Conservation (phyloP, 1,140 invertebrate species). For the Cataglyphis hispanica region DNA sequence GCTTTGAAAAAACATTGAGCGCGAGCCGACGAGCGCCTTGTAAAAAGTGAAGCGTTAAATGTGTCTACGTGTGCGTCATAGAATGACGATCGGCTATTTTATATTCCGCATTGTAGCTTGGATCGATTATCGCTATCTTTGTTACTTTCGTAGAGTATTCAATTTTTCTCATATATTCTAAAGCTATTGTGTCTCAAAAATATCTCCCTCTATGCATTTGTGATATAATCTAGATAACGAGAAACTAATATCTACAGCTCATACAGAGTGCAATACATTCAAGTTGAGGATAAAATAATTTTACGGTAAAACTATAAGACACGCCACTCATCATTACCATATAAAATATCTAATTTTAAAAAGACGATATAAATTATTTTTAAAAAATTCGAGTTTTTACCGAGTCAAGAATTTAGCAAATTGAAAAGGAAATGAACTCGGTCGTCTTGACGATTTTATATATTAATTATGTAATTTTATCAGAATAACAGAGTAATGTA, state of each 20-base stretch:
- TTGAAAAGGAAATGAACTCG: no score
- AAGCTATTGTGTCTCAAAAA: background rate
- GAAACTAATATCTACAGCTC: background rate
- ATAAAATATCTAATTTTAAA: no score
- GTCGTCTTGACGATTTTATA: background rate
- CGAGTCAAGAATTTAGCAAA: no score
- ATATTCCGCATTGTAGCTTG: constrained; percentile 14
- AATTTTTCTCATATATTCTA: background rate
- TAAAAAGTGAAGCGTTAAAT: constrained; percentile 50
- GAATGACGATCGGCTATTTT: constrained; percentile 36
- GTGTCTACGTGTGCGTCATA: constrained; percentile 9
- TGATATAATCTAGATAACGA: background rate
- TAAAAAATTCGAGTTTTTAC: no score
- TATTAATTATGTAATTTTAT: background rate
- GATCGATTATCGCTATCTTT: background rate
- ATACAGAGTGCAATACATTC: background rate
- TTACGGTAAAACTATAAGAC: background rate
- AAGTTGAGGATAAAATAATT: background rate
- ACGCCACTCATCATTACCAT: no score
- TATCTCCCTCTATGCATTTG: background rate
- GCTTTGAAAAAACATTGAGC: constrained; percentile 50
- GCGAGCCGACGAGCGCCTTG: constrained; percentile 15
- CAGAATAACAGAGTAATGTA: background rate
- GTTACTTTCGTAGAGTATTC: background rate
- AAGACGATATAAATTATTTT: background rate